Percentiles rank a stretch among this genome's conserved stretches.
These are phyloP conservation scores for Dendrocincla fuliginosa DNA, from an alignment of 2,797 vertebrate genomes.

Conservation along the genomic window DNA sequence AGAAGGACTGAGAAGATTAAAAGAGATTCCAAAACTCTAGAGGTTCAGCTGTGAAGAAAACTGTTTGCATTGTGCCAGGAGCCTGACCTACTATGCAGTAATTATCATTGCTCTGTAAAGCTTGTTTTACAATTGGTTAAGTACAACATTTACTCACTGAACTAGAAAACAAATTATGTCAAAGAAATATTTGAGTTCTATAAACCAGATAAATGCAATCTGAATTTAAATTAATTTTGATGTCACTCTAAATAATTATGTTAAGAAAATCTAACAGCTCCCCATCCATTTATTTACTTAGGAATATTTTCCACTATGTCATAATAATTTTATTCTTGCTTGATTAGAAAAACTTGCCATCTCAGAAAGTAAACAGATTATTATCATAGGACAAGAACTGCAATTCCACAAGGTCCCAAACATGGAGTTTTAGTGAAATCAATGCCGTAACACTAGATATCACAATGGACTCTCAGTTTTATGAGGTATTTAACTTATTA, in stretches of 20 bases:
- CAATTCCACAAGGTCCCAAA: constrained; percentile 60
- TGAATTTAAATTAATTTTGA: constrained; percentile 15
- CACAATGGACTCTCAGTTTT: constrained; percentile 32
- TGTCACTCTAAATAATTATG: neutral
- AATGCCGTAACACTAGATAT: constrained; percentile 61
- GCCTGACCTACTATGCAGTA: neutral
- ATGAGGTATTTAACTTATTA: constrained; percentile 11
- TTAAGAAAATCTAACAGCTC: neutral
- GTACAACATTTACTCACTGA: constrained; percentile 6
- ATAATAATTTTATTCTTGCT: neutral
- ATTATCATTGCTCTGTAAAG: constrained; percentile 15
- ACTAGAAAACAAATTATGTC: constrained; percentile 34
- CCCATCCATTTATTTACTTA: neutral
- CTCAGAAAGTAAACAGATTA: neutral
- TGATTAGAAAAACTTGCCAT: constrained; percentile 15
- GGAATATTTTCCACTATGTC: neutral
- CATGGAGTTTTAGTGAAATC: constrained; percentile 64
- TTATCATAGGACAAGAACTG: constrained; percentile 58
- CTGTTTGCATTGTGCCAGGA: neutral
- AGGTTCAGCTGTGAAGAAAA: neutral
- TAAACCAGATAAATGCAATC: neutral
- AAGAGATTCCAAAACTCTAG: neutral
- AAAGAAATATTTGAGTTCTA: constrained; percentile 9
- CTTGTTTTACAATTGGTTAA: constrained; percentile 35
- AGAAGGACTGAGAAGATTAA: constrained; percentile 12